These are phyloP conservation scores for Lepisosteus oculatus DNA, from an alignment of 2,113 vertebrate species.

Conservation along the genomic window DNA sequence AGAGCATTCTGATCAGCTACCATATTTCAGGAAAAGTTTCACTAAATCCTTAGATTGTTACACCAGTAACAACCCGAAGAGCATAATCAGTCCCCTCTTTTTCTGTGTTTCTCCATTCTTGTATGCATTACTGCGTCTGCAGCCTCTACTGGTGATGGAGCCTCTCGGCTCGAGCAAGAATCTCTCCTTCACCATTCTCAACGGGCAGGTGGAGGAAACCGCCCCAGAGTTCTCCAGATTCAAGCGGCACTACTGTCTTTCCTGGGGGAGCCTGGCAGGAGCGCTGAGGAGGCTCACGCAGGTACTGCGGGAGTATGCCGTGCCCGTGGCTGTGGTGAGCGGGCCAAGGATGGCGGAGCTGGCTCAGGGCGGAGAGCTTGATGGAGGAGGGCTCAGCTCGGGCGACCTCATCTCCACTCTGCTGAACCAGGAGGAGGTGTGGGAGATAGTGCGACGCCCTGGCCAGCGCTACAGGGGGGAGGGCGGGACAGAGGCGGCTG, in stretches of 20 bases:
- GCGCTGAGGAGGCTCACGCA: conserved; percentile 56
- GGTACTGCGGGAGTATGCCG: conserved; percentile 65
- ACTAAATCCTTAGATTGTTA: too few species aligned
- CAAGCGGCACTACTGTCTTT: conserved; percentile 57
- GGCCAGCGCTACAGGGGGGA: conserved; percentile 75
- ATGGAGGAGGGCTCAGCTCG: conserved; percentile 27
- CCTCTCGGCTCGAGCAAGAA: conserved; percentile 24
- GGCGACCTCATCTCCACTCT: conserved; percentile 56
- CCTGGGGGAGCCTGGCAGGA: conserved; percentile 54
- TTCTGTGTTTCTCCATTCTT: conserved; percentile 27
- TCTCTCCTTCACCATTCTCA: conserved; percentile 44
- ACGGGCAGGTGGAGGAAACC: conserved; percentile 53
- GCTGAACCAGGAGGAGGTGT: conserved; percentile 60
- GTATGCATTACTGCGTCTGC: background rate
- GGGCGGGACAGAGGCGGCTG: conserved; percentile 56
- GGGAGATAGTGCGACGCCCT: conserved; percentile 45
- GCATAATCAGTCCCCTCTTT: conserved; percentile 9
- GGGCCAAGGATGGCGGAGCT: conserved; percentile 52
- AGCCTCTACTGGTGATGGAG: conserved; percentile 39
- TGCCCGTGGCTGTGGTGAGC: conserved; percentile 63
- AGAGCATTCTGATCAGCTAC: background rate
- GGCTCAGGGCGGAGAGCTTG: conserved; percentile 44
- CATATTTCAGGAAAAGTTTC: background rate
- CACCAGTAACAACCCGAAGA: background rate
- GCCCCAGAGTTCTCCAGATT: conserved; percentile 65